These are phyloP conservation scores for Rhagium mordax DNA, from an alignment of 2,888 invertebrate genomes.

Conservation along the genomic window DNA sequence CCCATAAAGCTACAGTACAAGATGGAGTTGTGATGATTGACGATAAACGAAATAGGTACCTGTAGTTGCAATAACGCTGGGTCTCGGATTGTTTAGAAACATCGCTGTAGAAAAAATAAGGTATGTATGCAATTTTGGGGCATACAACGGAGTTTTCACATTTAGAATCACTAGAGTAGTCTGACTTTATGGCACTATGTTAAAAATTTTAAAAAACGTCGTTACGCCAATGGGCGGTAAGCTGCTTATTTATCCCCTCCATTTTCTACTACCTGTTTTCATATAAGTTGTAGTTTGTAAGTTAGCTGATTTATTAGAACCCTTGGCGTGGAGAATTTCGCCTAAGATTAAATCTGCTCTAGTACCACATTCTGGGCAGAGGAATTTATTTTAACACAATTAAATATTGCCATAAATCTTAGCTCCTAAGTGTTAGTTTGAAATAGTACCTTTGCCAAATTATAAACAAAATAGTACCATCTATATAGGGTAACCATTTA, in stretches of 20 bases:
- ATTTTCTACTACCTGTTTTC: constrained; percentile 28
- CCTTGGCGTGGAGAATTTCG: constrained; percentile 5
- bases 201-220: background rate
- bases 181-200: background rate
- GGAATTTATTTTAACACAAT: constrained; percentile 10
- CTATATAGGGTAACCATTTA: too few relatives aligned
- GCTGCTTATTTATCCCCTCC: constrained; percentile 12
- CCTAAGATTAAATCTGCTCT: constrained; percentile 19
- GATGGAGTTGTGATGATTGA: background rate
- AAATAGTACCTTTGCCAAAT: background rate
- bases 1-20: background rate
- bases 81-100: too few relatives aligned
- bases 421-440: background rate
- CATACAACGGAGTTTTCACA: too few relatives aligned
- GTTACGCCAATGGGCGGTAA: constrained; percentile 22
- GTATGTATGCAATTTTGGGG: too few relatives aligned
- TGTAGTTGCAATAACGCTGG: too few relatives aligned
- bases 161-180: too few relatives aligned
- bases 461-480: background rate
- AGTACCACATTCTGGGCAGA: constrained; percentile 5
- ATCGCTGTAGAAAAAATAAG: too few relatives aligned
- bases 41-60: too few relatives aligned
- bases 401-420: background rate
- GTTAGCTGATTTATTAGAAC: constrained; percentile 29
- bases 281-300: constrained; percentile 13